Percentiles rank a stretch among this genome's conserved stretches.
phyloP scores from a whole-genome alignment of 2,797 vertebrate genomes.

The Pteronotus mesoamericanus region DNA sequence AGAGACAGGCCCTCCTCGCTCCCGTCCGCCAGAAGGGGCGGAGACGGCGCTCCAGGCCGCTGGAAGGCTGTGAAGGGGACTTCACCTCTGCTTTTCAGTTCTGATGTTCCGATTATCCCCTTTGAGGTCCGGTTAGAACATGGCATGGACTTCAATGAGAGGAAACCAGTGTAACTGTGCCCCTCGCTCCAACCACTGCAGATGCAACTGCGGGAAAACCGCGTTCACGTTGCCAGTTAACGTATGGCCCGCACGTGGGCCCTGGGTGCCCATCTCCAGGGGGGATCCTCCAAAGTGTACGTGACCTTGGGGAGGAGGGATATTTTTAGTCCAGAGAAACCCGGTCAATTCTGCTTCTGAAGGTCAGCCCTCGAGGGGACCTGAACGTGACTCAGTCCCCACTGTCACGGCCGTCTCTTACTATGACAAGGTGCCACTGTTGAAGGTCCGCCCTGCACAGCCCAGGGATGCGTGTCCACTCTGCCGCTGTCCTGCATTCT shows the following conservation, averaged over 20 bases:
- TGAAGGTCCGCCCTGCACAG: background rate
- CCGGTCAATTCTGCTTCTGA: background rate
- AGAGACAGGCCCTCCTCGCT: background rate
- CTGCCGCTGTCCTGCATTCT: background rate
- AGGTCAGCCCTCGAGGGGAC: background rate
- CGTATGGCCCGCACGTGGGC: fast-evolving
- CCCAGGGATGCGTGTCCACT: too few relatives aligned
- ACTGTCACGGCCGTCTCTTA: background rate
- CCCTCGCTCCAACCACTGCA: background rate
- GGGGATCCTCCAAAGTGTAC: background rate
- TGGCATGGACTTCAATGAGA: background rate
- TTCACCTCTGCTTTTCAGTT: background rate
- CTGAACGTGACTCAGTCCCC: too few relatives aligned
- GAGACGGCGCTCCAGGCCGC: background rate
- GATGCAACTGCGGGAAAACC: background rate
- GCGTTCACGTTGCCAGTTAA: background rate
- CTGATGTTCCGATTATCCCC: background rate
- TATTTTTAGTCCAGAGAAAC: background rate
- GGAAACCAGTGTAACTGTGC: background rate
- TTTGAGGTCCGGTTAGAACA: background rate
- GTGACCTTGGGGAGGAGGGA: too few relatives aligned
- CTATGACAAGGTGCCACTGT: background rate
- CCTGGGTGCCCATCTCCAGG: background rate
- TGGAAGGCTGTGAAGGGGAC: background rate
- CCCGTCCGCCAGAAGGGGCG: background rate